Conservation (phyloP, 2,797 vertebrate species). For the Kryptopterus vitreolus region DNA sequence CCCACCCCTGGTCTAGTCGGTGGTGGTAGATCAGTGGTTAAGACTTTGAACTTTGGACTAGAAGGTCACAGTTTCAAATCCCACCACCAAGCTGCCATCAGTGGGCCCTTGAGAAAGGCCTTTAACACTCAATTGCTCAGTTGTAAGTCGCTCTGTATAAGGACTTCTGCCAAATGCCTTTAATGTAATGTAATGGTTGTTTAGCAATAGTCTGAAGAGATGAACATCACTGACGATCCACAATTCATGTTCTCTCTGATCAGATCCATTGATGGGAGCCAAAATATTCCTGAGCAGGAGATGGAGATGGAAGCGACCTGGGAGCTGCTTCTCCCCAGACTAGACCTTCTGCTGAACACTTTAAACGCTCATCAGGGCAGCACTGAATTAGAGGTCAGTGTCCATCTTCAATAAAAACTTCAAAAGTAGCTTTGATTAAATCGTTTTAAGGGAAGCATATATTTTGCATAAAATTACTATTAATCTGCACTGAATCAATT, state of each 20-base stretch:
- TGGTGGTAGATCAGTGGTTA: no score
- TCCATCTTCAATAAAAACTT: not conserved
- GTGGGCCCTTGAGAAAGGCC: no score
- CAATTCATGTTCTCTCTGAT: not conserved
- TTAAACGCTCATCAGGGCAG: constrained; percentile 6
- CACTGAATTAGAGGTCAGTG: constrained; percentile 37
- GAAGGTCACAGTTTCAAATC: no score
- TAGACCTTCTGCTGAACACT: constrained; percentile 26
- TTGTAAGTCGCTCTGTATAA: no score
- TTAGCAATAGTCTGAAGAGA: not conserved
- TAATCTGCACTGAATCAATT: not conserved
- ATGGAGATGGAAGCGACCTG: constrained; percentile 20
- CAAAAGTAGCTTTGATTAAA: not conserved
- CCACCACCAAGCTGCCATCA: no score
- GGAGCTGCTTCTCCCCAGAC: constrained; percentile 31
- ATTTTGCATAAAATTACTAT: not conserved
- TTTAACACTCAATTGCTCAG: no score
- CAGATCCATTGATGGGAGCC: constrained; percentile 16
- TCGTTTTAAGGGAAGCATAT: not conserved
- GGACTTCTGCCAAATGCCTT: no score
- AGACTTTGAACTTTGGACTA: no score
- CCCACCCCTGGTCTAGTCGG: no score
- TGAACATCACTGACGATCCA: not conserved
- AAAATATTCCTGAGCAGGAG: constrained; percentile 21
- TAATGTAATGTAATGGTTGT: no score